Conservation (phyloP, 1,140 invertebrate species). For the Atta texana region DNA sequence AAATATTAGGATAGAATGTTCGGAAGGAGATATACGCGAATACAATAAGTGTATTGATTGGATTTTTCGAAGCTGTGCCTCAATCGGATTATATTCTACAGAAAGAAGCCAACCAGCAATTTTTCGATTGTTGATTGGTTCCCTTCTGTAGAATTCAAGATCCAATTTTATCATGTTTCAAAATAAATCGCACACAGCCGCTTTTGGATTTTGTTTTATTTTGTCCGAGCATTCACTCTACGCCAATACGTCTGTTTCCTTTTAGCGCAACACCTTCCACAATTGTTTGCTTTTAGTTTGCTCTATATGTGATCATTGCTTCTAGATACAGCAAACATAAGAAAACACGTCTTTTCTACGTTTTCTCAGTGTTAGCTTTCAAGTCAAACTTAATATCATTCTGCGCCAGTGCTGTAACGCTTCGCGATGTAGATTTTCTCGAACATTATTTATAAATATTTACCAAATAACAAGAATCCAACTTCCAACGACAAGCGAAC, state of each 20-base stretch:
- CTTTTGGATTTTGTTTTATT: constrained; percentile 26
- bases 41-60: constrained; percentile 59
- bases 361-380: not conserved
- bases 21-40: constrained; percentile 34
- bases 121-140: constrained; percentile 52
- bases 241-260: not conserved
- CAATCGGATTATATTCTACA: constrained; percentile 49
- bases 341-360: constrained; percentile 1
- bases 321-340: constrained; percentile 32
- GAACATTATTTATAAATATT: constrained; percentile 26
- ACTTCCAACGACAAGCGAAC: constrained; percentile 20
- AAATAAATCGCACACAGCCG: constrained; percentile 48
- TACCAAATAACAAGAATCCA: not conserved
- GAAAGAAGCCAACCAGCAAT: constrained; percentile 38
- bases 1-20: constrained; percentile 25
- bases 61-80: constrained; percentile 35
- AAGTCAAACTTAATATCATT: constrained; percentile 13
- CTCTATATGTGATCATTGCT: constrained; percentile 29
- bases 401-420: not conserved
- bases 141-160: constrained; percentile 54
- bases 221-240: not conserved
- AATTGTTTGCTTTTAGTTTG: constrained; percentile 26
- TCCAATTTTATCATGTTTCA: constrained; percentile 58
- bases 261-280: constrained; percentile 5
- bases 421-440: not conserved